Evolutionary conservation across 2,888 invertebrate species (phyloP).

Genomic region (Mellilla xanthometata): DNA sequence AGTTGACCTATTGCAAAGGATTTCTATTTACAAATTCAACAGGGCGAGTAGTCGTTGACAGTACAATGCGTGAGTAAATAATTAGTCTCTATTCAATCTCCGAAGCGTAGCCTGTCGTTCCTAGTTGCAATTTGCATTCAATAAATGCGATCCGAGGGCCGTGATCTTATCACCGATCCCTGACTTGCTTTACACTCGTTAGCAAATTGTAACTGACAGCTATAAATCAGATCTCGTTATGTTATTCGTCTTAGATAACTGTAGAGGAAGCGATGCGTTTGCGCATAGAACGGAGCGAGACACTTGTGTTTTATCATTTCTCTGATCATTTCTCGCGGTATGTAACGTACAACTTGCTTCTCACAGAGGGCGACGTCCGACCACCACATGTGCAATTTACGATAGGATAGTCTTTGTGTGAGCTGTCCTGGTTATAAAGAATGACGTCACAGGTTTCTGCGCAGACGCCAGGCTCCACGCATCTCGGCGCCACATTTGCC

Average conservation of each 20-base stretch:
- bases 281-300: background rate
- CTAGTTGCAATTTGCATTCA: slow-evolving; percentile 68
- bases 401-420: slow-evolving; percentile 37
- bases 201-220: slow-evolving; percentile 73
- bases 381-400: slow-evolving; percentile 33
- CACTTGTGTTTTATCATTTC: background rate
- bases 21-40: slow-evolving; percentile 46
- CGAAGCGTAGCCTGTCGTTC: slow-evolving; percentile 45
- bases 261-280: slow-evolving; percentile 37
- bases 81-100: slow-evolving; percentile 61
- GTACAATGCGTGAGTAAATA: slow-evolving; percentile 67
- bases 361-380: slow-evolving; percentile 13
- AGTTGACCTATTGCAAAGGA: slow-evolving; percentile 36
- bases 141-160: slow-evolving; percentile 55
- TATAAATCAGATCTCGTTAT: slow-evolving; percentile 59
- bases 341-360: slow-evolving; percentile 12
- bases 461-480: slow-evolving; percentile 56
- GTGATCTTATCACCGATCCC: slow-evolving; percentile 66
- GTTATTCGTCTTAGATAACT: slow-evolving; percentile 35
- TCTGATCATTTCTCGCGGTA: slow-evolving; percentile 38
- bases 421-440: slow-evolving; percentile 38
- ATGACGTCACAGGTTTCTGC: slow-evolving; percentile 62
- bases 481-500: slow-evolving; percentile 72
- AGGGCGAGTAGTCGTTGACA: slow-evolving; percentile 46
- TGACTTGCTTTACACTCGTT: slow-evolving; percentile 70